A percentile compares a stretch with the other conserved stretches of the same genome.
These are phyloP conservation scores for Helicorthomorpha holstii DNA, from an alignment of 1,140 invertebrate genomes.

Conservation along the genomic window DNA sequence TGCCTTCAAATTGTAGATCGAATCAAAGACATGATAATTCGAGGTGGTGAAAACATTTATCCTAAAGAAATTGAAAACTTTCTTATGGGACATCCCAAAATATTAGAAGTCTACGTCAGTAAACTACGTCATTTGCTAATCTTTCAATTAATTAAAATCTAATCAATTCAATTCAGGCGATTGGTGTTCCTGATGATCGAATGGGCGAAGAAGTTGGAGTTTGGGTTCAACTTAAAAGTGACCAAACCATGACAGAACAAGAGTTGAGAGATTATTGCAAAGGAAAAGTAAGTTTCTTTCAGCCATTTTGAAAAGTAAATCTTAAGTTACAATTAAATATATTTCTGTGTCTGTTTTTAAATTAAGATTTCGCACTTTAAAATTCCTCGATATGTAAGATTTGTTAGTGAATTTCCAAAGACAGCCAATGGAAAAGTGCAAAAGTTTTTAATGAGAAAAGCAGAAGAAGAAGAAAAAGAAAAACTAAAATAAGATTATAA, in stretches of 20 bases:
- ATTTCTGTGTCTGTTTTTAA: not conserved
- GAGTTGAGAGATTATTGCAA: constrained; percentile 49
- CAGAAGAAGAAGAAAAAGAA: too few species aligned
- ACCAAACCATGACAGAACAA: constrained; percentile 29
- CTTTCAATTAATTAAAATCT: too few species aligned
- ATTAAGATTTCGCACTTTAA: constrained; percentile 30
- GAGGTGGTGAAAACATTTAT: too few species aligned
- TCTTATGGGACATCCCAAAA: too few species aligned
- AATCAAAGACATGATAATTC: too few species aligned
- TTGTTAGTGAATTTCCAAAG: constrained; percentile 55
- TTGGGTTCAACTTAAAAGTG: constrained; percentile 40
- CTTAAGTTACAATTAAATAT: not conserved
- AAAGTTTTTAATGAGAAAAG: constrained; percentile 20
- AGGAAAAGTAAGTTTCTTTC: constrained; percentile 50
- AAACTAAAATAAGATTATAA: too few species aligned
- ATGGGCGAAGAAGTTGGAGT: constrained; percentile 74
- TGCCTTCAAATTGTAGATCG: too few species aligned
- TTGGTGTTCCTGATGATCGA: constrained; percentile 60
- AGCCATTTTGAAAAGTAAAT: not conserved
- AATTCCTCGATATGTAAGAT: constrained; percentile 53
- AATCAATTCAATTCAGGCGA: too few species aligned
- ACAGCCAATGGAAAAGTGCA: constrained; percentile 53
- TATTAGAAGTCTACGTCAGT: too few species aligned
- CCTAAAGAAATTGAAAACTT: too few species aligned
- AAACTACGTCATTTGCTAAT: too few species aligned